A percentile compares a stretch with the other conserved stretches of the same genome.
Conservation (phyloP, 2,113 vertebrate genomes). For the Plecotus auritus region DNA sequence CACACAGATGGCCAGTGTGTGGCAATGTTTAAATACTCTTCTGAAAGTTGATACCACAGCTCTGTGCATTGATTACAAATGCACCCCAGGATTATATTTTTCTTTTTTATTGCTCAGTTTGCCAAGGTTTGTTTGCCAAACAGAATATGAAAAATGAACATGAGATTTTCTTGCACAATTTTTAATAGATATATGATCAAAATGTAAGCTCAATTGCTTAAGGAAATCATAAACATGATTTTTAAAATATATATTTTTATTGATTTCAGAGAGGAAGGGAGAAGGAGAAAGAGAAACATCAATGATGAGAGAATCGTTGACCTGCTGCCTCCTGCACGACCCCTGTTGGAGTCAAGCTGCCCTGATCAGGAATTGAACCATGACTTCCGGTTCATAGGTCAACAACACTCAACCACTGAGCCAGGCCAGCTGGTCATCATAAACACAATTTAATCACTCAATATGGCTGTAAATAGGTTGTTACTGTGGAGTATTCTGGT, state of each 20-base stretch:
- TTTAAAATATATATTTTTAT: not conserved
- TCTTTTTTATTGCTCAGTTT: not conserved
- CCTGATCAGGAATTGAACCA: too few species aligned
- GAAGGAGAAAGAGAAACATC: too few species aligned
- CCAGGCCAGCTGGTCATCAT: not conserved
- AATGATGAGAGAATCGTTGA: too few species aligned
- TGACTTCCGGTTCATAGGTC: too few species aligned
- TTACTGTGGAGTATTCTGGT: not conserved
- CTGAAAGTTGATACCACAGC: not conserved
- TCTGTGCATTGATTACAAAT: not conserved
- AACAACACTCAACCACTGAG: too few species aligned
- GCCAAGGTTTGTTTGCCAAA: not conserved
- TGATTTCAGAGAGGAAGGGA: too few species aligned
- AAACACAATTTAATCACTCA: not conserved
- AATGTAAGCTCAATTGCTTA: not conserved
- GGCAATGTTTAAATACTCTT: constrained; percentile 79
- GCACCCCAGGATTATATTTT: not conserved
- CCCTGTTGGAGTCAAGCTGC: too few species aligned
- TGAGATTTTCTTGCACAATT: not conserved
- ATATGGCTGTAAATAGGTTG: not conserved
- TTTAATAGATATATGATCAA: not conserved
- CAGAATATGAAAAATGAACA: not conserved
- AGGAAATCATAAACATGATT: not conserved
- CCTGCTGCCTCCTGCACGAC: too few species aligned
- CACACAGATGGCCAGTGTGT: constrained; percentile 70